Evolutionary conservation across 2,888 invertebrate genomes (phyloP).

Genomic region (Prionchulus punctatus): DNA sequence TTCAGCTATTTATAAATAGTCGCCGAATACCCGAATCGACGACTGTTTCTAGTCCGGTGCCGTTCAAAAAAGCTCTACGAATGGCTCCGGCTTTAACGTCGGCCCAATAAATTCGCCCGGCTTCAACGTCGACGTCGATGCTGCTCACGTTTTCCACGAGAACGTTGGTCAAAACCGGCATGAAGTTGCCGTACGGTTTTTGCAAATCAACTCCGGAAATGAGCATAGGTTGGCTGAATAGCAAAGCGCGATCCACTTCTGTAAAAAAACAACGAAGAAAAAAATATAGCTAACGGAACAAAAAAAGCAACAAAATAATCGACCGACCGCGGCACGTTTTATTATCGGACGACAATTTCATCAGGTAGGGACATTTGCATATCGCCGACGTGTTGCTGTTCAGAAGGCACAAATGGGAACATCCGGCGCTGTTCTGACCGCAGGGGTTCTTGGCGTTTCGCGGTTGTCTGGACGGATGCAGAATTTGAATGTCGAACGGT

Average conservation of each 20-base stretch:
- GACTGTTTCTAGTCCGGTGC: conserved; percentile 52
- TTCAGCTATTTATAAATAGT: background rate
- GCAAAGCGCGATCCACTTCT: conserved; percentile 14
- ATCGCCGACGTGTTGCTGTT: conserved; percentile 47
- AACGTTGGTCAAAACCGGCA: conserved; percentile 56
- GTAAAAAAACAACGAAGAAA: conserved; percentile 9
- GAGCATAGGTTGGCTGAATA: conserved; percentile 22
- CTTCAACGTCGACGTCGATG: conserved; percentile 51
- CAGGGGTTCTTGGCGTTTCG: conserved; percentile 32
- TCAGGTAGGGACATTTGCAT: conserved; percentile 73
- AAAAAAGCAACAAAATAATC: conserved; percentile 1
- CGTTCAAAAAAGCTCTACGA: conserved; percentile 48
- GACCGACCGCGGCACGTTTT: conserved; percentile 50
- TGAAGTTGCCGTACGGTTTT: conserved; percentile 56
- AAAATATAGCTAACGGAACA: background rate
- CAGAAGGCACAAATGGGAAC: conserved; percentile 63
- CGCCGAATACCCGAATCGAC: conserved; percentile 49
- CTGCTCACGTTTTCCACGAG: conserved; percentile 46
- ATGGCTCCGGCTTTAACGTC: conserved; percentile 58
- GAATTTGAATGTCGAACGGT: conserved; percentile 72
- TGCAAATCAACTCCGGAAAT: conserved; percentile 65
- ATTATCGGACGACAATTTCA: conserved; percentile 52
- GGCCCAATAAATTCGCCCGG: conserved; percentile 57
- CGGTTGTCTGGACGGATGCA: conserved; percentile 60
- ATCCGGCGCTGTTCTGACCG: conserved; percentile 49